A percentile compares a stretch with the other conserved stretches of the same genome.
phyloP scores from a whole-genome alignment of 2,888 invertebrate genomes.

The Dynastes tityus region DNA sequence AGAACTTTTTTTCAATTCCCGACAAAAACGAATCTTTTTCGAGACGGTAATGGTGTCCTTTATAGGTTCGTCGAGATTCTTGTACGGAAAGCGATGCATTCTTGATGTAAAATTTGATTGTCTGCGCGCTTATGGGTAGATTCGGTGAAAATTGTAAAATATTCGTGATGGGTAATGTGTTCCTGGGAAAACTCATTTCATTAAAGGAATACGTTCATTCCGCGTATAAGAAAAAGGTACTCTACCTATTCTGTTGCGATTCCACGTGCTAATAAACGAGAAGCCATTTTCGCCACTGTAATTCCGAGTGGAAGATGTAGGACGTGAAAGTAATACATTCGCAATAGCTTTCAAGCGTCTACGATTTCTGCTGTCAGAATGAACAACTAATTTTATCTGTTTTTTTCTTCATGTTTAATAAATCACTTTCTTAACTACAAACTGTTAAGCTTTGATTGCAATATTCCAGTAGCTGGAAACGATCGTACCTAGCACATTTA shows the following conservation, averaged over 20 bases:
- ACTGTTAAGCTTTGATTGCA: no score
- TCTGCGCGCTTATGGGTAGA: background rate
- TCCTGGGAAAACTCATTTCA: slow-evolving; percentile 4
- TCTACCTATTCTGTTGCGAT: background rate
- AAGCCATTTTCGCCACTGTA: background rate
- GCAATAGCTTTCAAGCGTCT: no score
- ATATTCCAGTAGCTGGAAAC: no score
- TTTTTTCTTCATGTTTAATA: no score
- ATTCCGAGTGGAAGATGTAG: background rate
- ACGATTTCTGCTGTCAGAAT: no score
- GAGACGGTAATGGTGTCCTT: slow-evolving; percentile 27
- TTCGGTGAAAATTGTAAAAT: background rate
- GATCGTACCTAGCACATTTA: no score
- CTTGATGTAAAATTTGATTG: slow-evolving; percentile 36
- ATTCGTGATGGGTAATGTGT: background rate
- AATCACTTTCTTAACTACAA: no score
- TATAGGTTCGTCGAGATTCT: slow-evolving; percentile 12
- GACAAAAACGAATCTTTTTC: slow-evolving; percentile 6
- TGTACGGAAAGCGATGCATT: slow-evolving; percentile 27
- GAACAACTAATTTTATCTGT: no score
- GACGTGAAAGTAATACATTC: background rate
- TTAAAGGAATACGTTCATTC: background rate
- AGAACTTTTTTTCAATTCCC: slow-evolving; percentile 33
- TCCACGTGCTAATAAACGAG: background rate
- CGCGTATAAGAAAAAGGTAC: background rate